These are phyloP conservation scores for Ceratosolen fusciceps DNA, from an alignment of 1,140 invertebrate genomes.

Conservation along the genomic window DNA sequence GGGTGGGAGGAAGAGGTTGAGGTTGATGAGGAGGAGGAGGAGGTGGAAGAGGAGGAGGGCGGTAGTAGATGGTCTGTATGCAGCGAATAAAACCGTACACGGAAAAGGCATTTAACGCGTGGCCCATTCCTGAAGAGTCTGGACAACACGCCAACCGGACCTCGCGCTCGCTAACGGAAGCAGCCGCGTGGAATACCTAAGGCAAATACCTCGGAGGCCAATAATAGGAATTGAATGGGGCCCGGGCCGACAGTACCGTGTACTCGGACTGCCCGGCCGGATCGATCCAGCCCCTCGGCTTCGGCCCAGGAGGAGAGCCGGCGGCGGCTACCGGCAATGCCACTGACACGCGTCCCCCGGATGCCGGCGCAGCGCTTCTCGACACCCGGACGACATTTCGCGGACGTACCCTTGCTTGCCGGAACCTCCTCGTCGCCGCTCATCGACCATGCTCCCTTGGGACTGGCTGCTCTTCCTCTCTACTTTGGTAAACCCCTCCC, in stretches of 20 bases:
- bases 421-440: neutral
- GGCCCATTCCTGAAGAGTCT: neutral
- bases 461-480: no score
- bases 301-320: neutral
- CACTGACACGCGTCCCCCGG: neutral
- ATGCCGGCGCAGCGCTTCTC: neutral
- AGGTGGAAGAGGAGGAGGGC: no score
- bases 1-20: no score
- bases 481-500: no score
- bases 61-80: no score
- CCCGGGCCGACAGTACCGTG: no score
- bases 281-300: slow-evolving; percentile 23
- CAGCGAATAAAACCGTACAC: neutral
- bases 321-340: neutral
- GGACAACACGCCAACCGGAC: neutral
- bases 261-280: neutral
- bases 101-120: neutral
- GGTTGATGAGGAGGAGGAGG: no score
- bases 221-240: neutral
- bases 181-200: neutral
- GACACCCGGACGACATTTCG: neutral
- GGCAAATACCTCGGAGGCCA: neutral
- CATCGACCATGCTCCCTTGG: no score
- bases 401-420: neutral
- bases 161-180: neutral